phyloP scores from a whole-genome alignment of 2,888 invertebrate genomes.

The Deilephila porcellus region DNA sequence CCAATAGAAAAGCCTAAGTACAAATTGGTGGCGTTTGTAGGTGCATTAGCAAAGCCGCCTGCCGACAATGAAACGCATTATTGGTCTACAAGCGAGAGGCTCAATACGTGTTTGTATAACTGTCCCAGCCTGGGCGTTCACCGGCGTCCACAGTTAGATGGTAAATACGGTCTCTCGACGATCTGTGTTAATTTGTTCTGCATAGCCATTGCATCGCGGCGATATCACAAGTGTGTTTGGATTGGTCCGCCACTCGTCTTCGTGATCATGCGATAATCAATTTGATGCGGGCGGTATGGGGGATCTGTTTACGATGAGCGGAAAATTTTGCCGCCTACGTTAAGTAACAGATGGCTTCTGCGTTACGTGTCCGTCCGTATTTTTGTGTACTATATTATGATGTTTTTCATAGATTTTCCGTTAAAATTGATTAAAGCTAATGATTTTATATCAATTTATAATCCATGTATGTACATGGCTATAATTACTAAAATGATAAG shows the following conservation, averaged over 20 bases:
- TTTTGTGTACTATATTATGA: background rate
- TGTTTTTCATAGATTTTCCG: background rate
- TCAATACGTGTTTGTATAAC: conserved; percentile 80
- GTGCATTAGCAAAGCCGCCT: conserved; percentile 61
- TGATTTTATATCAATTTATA: too few species aligned
- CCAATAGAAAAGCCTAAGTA: background rate
- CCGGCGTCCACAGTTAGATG: conserved; percentile 73
- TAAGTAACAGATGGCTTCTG: conserved; percentile 6
- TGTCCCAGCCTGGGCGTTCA: conserved; percentile 74
- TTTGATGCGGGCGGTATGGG: conserved; percentile 36
- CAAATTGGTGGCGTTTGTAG: conserved; percentile 48
- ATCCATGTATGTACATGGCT: too few species aligned
- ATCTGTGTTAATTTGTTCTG: conserved; percentile 80
- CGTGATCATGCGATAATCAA: conserved; percentile 44
- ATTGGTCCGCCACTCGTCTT: conserved; percentile 43
- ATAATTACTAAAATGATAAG: too few species aligned
- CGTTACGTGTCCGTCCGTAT: background rate
- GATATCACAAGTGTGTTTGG: conserved; percentile 60
- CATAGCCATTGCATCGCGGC: conserved; percentile 67
- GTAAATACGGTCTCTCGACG: conserved; percentile 71
- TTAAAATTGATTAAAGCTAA: too few species aligned
- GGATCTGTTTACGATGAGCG: conserved; percentile 32
- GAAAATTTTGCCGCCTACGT: conserved; percentile 7
- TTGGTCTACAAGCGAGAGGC: conserved; percentile 70
- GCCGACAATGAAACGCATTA: conserved; percentile 79